These are phyloP conservation scores for Drosophila grimshawi DNA, from an alignment of 1,140 invertebrate genomes.

Conservation along the genomic window DNA sequence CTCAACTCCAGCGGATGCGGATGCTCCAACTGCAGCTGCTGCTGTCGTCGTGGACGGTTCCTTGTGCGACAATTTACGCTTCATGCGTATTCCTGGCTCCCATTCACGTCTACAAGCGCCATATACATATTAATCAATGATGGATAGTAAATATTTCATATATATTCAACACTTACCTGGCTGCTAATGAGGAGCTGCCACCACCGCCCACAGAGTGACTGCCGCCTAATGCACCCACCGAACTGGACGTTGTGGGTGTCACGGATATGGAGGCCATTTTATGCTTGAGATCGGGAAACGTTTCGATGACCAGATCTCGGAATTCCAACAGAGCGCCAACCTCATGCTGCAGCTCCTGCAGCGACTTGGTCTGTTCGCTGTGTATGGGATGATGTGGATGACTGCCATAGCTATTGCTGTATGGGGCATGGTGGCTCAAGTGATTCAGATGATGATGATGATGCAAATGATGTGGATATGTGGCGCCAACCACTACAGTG, in stretches of 20 bases:
- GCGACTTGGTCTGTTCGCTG: constrained; percentile 84
- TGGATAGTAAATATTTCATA: too few relatives aligned
- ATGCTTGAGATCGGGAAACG: constrained; percentile 93
- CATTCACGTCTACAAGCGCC: constrained; percentile 86
- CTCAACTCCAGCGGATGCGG: constrained; percentile 47
- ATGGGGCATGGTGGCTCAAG: constrained; percentile 70
- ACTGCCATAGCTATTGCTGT: constrained; percentile 76
- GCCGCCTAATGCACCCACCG: constrained; percentile 83
- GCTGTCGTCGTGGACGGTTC: constrained; percentile 78
- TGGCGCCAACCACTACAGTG: constrained; percentile 71
- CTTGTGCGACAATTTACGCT: constrained; percentile 87
- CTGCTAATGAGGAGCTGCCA: constrained; percentile 74
- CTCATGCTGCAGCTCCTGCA: constrained; percentile 93
- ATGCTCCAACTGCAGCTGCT: constrained; percentile 20
- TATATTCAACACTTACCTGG: constrained; percentile 54
- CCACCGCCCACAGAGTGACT: constrained; percentile 74
- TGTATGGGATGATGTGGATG: constrained; percentile 79
- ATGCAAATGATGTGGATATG: constrained; percentile 77
- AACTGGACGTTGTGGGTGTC: constrained; percentile 75
- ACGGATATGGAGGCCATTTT: constrained; percentile 88
- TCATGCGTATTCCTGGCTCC: constrained; percentile 91
- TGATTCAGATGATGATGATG: constrained; percentile 66
- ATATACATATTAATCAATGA: neutral
- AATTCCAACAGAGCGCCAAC: constrained; percentile 94
- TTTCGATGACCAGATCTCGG: constrained; percentile 95